Percentiles rank a stretch among this genome's conserved stretches.
Evolutionary conservation across 2,888 invertebrate genomes (phyloP).

Genomic region (Elaeidobius kamerunicus): DNA sequence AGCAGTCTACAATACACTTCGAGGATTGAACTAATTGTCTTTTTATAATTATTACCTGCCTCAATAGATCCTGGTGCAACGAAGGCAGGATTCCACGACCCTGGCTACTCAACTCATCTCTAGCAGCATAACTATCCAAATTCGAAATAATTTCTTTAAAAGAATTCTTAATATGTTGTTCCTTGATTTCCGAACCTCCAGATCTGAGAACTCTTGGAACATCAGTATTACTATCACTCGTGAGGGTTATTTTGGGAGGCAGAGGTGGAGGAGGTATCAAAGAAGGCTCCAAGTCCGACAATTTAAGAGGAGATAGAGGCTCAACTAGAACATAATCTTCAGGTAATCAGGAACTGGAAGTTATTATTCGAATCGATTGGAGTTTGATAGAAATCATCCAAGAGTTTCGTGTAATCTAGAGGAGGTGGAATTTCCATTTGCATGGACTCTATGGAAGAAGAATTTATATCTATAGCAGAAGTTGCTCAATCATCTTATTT

Average conservation of each 20-base stretch:
- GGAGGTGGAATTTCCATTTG: conserved; percentile 14
- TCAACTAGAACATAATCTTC: conserved; percentile 36
- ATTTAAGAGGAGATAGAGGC: conserved; percentile 34
- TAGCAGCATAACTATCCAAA: conserved; percentile 57
- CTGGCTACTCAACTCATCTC: conserved; percentile 41
- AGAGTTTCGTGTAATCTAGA: conserved; percentile 5
- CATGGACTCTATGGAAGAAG: background rate
- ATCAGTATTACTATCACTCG: conserved; percentile 21
- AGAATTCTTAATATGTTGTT: conserved; percentile 56
- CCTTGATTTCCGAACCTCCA: conserved; percentile 48
- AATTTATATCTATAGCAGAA: too few relatives aligned
- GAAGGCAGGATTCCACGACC: conserved; percentile 12
- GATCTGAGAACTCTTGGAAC: conserved; percentile 20
- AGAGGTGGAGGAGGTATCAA: conserved; percentile 24
- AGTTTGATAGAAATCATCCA: background rate
- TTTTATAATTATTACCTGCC: conserved; percentile 7
- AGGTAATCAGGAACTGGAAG: conserved; percentile 27
- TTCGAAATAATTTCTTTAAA: conserved; percentile 61
- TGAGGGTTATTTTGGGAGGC: conserved; percentile 26
- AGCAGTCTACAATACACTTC: too few relatives aligned
- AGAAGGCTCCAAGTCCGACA: conserved; percentile 28
- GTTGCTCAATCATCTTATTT: too few relatives aligned
- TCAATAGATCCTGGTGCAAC: conserved; percentile 18
- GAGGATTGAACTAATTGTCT: too few relatives aligned
- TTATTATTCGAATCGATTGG: conserved; percentile 23